Evolutionary conservation across 2,113 vertebrate genomes (phyloP).

Genomic region (Abramis brama): DNA sequence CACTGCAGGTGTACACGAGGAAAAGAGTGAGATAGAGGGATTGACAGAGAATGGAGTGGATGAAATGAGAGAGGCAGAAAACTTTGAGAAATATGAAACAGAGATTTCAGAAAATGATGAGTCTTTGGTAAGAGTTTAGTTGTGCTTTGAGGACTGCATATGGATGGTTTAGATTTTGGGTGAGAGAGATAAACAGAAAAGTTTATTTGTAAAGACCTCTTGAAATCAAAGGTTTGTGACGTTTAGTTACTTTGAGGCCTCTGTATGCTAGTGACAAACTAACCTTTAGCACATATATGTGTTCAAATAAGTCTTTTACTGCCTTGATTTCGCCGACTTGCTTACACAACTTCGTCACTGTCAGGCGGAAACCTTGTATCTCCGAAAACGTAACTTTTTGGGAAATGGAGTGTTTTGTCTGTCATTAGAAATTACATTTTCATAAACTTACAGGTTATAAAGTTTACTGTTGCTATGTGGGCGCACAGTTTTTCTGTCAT

Average conservation of each 20-base stretch:
- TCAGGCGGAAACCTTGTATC: no score
- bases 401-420: no score
- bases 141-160: neutral
- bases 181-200: neutral
- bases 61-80: constrained; percentile 45
- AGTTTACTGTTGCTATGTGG: no score
- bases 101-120: constrained; percentile 58
- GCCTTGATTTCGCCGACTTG: neutral
- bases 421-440: no score
- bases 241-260: neutral
- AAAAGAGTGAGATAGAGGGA: constrained; percentile 55
- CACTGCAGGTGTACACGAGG: constrained; percentile 65
- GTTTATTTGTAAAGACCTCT: neutral
- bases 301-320: neutral
- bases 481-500: no score
- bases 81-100: constrained; percentile 33
- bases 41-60: constrained; percentile 35
- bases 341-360: neutral
- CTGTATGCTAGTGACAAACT: neutral
- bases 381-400: no score
- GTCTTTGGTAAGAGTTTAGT: constrained; percentile 41
- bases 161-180: constrained; percentile 49
- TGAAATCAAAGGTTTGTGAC: neutral
- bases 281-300: neutral
- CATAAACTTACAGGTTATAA: no score